Conservation (phyloP, 2,888 invertebrate species). For the Augochlorella aurata region DNA sequence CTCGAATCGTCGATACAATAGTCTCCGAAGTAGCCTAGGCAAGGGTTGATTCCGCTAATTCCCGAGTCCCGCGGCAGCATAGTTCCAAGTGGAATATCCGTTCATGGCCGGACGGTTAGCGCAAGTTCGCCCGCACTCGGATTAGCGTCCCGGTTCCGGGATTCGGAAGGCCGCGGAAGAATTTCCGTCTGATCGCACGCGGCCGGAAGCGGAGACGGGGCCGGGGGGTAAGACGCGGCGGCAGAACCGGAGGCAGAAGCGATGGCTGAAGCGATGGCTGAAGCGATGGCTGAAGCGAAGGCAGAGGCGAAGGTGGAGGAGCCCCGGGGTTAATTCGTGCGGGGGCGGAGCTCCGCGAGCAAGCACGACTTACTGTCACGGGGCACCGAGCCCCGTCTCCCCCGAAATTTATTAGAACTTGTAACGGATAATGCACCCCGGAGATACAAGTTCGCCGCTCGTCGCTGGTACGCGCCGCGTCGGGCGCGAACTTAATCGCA, state of each 20-base stretch:
- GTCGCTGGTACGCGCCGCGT: neutral
- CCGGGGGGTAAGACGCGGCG: too few relatives aligned
- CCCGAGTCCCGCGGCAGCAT: neutral
- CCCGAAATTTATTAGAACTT: slow-evolving; percentile 54
- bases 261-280: too few relatives aligned
- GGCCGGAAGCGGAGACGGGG: neutral
- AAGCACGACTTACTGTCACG: slow-evolving; percentile 37
- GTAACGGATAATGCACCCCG: slow-evolving; percentile 52
- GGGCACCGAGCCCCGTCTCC: slow-evolving; percentile 7
- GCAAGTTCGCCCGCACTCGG: neutral
- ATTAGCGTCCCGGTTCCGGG: neutral
- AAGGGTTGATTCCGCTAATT: neutral
- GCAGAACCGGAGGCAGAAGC: too few relatives aligned
- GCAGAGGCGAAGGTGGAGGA: neutral
- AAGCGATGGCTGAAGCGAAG: too few relatives aligned
- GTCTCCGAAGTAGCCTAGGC: too few relatives aligned
- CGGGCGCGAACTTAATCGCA: slow-evolving; percentile 63
- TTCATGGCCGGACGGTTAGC: neutral
- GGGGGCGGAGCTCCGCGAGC: slow-evolving; percentile 19
- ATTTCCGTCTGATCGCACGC: slow-evolving; percentile 38
- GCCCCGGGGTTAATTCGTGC: slow-evolving; percentile 1
- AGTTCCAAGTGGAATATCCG: slow-evolving; percentile 9
- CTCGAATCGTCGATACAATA: too few relatives aligned
- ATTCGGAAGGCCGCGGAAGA: slow-evolving; percentile 25
- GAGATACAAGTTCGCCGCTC: slow-evolving; percentile 43